A percentile compares a stretch with the other conserved stretches of the same genome.
phyloP scores from a whole-genome alignment of 1,140 invertebrate genomes.

The Pachyrhynchus sulphureomaculatus region DNA sequence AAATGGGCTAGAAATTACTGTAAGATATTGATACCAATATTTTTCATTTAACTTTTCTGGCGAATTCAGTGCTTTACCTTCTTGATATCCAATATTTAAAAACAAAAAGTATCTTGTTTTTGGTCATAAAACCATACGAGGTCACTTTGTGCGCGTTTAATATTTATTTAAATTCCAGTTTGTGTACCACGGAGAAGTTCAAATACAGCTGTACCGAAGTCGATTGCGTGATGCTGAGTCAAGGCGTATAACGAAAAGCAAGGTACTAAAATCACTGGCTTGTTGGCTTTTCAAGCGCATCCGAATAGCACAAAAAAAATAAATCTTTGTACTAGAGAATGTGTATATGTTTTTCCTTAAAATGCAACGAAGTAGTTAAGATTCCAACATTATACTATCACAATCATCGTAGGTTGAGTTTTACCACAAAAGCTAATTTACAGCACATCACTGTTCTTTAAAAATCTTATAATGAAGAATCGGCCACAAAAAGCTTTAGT shows the following conservation, averaged over 20 bases:
- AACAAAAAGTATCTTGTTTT: neutral
- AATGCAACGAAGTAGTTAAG: no score
- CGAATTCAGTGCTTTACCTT: no score
- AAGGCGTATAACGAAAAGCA: slow-evolving; percentile 21
- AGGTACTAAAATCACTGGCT: slow-evolving; percentile 28
- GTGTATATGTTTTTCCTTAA: no score
- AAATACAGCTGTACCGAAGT: slow-evolving; percentile 24
- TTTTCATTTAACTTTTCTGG: no score
- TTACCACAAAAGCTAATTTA: no score
- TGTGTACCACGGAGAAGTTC: slow-evolving; percentile 22
- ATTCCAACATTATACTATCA: no score
- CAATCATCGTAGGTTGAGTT: no score
- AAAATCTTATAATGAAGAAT: no score
- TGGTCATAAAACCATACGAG: slow-evolving; percentile 20
- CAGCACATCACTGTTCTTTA: no score
- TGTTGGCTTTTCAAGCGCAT: slow-evolving; percentile 20
- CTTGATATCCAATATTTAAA: neutral
- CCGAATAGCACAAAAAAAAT: slow-evolving; percentile 9
- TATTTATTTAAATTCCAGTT: slow-evolving; percentile 27
- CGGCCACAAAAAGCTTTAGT: no score
- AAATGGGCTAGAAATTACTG: no score
- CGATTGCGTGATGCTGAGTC: slow-evolving; percentile 21
- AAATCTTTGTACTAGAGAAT: slow-evolving; percentile 13
- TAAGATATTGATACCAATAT: no score
- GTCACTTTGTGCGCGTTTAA: slow-evolving; percentile 21